phyloP scores from a whole-genome alignment of 2,113 vertebrate genomes.

The Barnardius zonarius region DNA sequence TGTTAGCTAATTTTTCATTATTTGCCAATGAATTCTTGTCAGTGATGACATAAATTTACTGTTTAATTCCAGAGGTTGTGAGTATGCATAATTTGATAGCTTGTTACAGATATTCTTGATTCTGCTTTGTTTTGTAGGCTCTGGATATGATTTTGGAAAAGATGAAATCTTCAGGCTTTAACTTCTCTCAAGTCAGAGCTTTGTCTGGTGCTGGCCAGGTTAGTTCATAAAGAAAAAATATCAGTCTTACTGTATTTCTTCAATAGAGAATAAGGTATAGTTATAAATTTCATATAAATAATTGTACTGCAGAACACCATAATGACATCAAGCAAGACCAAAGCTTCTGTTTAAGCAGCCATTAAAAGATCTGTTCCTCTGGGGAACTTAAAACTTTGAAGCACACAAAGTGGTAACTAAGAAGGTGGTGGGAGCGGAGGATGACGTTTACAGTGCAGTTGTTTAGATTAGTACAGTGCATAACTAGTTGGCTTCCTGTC shows the following conservation, averaged over 20 bases:
- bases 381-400: neutral
- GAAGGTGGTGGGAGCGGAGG: neutral
- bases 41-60: neutral
- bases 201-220: slow-evolving; percentile 95
- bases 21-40: neutral
- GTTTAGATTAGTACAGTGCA: neutral
- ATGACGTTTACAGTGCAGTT: neutral
- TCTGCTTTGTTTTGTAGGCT: slow-evolving; percentile 78
- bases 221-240: slow-evolving; percentile 12
- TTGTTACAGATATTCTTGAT: neutral
- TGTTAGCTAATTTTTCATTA: neutral
- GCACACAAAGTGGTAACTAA: neutral
- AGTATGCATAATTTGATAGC: slow-evolving; percentile 4
- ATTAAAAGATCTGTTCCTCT: neutral
- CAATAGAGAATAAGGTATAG: neutral
- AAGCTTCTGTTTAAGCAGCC: neutral
- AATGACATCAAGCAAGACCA: neutral
- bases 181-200: slow-evolving; percentile 84
- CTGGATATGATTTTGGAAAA: slow-evolving; percentile 88
- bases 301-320: neutral
- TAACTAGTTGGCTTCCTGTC: neutral
- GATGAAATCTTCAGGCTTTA: slow-evolving; percentile 83
- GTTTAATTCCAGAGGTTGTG: neutral
- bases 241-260: neutral
- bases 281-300: neutral